Conservation (phyloP, 2,888 invertebrate species). For the Cacoxenus indagator region DNA sequence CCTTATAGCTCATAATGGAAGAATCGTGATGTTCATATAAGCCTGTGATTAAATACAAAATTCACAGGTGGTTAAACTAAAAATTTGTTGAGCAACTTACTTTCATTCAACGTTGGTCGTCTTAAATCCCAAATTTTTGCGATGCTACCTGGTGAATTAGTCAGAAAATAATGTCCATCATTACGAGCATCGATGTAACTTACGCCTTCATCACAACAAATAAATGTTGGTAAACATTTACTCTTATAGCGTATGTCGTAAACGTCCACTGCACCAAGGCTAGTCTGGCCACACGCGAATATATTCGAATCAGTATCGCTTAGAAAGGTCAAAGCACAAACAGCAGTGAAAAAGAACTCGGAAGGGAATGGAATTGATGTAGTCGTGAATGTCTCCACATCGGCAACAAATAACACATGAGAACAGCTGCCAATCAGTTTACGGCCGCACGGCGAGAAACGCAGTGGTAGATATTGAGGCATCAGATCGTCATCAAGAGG, state of each 20-base stretch:
- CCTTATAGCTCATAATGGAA: neutral
- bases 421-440: slow-evolving; percentile 1
- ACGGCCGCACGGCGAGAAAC: neutral
- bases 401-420: neutral
- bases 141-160: neutral
- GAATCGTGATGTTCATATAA: neutral
- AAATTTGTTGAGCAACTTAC: neutral
- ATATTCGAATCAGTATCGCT: neutral
- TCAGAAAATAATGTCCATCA: slow-evolving; percentile 11
- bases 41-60: neutral
- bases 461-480: neutral
- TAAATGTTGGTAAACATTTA: neutral
- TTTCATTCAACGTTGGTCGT: neutral
- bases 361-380: neutral
- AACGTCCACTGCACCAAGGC: neutral
- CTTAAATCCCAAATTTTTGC: slow-evolving; percentile 11
- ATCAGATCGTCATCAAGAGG: neutral
- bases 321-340: neutral
- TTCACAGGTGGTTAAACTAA: neutral
- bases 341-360: neutral
- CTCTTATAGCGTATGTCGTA: neutral
- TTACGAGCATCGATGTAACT: neutral
- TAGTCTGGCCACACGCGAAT: neutral
- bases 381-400: neutral
- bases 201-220: neutral